Evolutionary conservation across 2,797 vertebrate species (phyloP).

Genomic region (Typhlichthys eigenmanni): DNA sequence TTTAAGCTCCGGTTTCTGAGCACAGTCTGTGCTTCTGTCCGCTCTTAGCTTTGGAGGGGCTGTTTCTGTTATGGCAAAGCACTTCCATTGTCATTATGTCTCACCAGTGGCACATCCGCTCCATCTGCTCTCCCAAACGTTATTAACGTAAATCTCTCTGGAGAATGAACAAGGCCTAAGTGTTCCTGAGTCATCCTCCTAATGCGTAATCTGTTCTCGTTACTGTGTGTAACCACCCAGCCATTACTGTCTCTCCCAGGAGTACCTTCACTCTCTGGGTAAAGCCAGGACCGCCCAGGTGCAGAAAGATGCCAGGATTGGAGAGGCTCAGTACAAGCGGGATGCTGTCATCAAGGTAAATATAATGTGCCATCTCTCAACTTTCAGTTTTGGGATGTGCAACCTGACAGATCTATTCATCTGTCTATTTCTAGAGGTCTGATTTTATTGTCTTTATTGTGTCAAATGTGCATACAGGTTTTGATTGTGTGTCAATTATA

Average conservation of each 20-base stretch:
- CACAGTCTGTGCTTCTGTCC: conserved; percentile 1
- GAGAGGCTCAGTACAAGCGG: conserved; percentile 91
- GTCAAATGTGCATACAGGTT: no score
- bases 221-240: conserved; percentile 19
- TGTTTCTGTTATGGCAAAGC: conserved; percentile 27
- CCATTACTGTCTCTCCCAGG: conserved; percentile 62
- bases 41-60: conserved; percentile 28
- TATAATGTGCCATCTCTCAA: background rate
- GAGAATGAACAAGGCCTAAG: conserved; percentile 42
- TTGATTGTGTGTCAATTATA: no score
- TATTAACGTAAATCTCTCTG: conserved; percentile 11
- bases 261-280: conserved; percentile 88
- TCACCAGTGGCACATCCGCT: conserved; percentile 6
- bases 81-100: conserved; percentile 40
- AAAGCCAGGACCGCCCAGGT: conserved; percentile 94
- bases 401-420: no score
- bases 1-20: no score
- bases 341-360: conserved; percentile 89
- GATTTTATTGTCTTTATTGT: no score
- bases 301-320: conserved; percentile 92
- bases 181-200: conserved; percentile 30
- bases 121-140: background rate
- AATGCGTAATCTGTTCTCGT: background rate
- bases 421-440: no score
- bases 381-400: no score